These are phyloP conservation scores for Allolobophora icterica DNA, from an alignment of 2,888 invertebrate genomes.

Conservation along the genomic window DNA sequence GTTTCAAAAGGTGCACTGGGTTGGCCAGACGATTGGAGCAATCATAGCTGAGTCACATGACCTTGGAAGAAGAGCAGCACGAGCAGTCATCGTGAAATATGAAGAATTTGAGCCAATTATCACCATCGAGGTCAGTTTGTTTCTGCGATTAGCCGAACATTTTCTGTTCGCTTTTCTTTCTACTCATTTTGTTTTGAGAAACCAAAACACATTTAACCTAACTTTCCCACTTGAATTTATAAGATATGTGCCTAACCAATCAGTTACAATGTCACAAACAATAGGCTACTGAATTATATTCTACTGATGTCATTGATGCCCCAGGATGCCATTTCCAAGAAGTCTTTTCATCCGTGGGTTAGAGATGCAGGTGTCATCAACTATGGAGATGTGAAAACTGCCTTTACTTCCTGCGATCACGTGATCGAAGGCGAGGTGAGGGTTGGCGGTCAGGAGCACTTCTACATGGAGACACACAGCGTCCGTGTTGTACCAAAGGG, in stretches of 20 bases:
- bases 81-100: constrained; percentile 80
- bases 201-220: too few species aligned
- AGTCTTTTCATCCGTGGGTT: constrained; percentile 33
- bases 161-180: not conserved
- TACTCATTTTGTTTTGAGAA: too few species aligned
- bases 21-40: constrained; percentile 82
- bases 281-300: not conserved
- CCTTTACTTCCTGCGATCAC: constrained; percentile 75
- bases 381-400: constrained; percentile 73
- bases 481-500: constrained; percentile 69
- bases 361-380: not conserved
- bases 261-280: not conserved
- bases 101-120: constrained; percentile 81
- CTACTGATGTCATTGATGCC: not conserved
- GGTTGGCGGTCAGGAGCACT: constrained; percentile 92
- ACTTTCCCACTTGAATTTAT: too few species aligned
- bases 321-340: constrained; percentile 37
- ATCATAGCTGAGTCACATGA: constrained; percentile 80
- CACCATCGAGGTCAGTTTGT: constrained; percentile 71
- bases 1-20: constrained; percentile 68
- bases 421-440: constrained; percentile 79
- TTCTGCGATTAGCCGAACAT: not conserved
- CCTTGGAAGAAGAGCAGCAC: constrained; percentile 82
- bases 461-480: constrained; percentile 84
- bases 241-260: too few species aligned